Evolutionary conservation across 2,113 vertebrate genomes (phyloP), one percentile per base, ranked within the genome.

Genomic region (Eretmochelys imbricata): DNA sequence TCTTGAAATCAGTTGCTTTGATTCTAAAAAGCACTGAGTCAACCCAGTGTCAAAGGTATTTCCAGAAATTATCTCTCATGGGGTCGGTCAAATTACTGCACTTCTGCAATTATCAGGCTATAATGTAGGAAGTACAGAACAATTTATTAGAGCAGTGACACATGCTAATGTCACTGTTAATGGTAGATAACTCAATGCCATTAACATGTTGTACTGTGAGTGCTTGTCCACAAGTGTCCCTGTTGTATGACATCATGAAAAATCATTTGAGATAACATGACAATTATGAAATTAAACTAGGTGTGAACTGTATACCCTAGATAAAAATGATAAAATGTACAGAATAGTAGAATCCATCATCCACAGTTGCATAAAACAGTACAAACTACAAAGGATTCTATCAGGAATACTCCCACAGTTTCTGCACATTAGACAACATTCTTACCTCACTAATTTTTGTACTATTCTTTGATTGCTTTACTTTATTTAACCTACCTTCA

Each of bases 341-440:
- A 13, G 12, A 12, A 17, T 4, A 65, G 31, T 65, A 35, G 62
- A 65, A 35, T 65, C 16, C 31, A 35, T 65, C 62, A 12, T 12
- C 48, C 27, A 20, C 2, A 38, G 27, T 69, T 27, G 65, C 48
- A 10, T 22, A 7, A 5, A 75, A 19, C 62, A 24, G 8, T 1
- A 8, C n/a, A 78, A 80, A 69, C 29, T 65, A 14, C 1, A 8
- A 50, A 24, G 16, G 1, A 8, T 38, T 19, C 54, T 2, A 0
- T 5, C 2, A n/a, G 6, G 19, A 17, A 80, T 4, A 11, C 27
- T 17, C 29, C n/a, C 20, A 16, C 0, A 4, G 35, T 3, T 1
- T 8, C 2, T 3, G 90, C 25, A 46, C 53, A 8, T 62, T 54
- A 84, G 35, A 48, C 81, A 46, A 24, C n/a, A 59, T 5, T 8